These are phyloP conservation scores for Caiman crocodilus DNA, from an alignment of 2,797 vertebrate genomes.

Conservation along the genomic window DNA sequence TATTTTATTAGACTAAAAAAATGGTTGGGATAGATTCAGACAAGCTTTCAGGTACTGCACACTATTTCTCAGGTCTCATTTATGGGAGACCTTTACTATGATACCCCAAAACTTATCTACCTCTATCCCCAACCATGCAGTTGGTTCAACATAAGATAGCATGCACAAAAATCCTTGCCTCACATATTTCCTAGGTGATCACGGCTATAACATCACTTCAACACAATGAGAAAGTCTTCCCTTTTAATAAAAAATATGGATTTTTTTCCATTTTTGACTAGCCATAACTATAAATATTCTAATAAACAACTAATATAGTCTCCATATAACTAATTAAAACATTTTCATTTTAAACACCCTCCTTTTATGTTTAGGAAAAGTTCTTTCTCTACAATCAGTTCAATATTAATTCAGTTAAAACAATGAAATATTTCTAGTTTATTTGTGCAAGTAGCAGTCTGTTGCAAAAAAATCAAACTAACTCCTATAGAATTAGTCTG, in stretches of 20 bases:
- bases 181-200: too few species aligned
- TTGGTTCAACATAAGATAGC: too few species aligned
- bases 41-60: too few species aligned
- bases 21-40: too few species aligned
- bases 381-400: neutral
- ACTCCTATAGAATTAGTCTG: neutral
- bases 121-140: too few species aligned
- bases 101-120: too few species aligned
- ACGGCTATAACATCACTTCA: too few species aligned
- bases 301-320: neutral
- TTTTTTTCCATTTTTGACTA: neutral
- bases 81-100: too few species aligned
- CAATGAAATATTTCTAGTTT: neutral
- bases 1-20: too few species aligned
- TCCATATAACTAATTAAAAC: neutral
- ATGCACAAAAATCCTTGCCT: too few species aligned
- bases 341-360: neutral
- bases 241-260: neutral
- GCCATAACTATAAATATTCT: neutral
- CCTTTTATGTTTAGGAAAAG: neutral
- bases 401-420: conserved; percentile 2
- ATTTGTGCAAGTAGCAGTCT: neutral
- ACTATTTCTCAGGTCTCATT: too few species aligned
- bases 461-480: neutral
- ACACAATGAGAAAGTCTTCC: too few species aligned